Evolutionary conservation across 2,888 invertebrate genomes (phyloP), one percentile per base, ranked within the genome.

Genomic region (Synergus umbraculus): DNA sequence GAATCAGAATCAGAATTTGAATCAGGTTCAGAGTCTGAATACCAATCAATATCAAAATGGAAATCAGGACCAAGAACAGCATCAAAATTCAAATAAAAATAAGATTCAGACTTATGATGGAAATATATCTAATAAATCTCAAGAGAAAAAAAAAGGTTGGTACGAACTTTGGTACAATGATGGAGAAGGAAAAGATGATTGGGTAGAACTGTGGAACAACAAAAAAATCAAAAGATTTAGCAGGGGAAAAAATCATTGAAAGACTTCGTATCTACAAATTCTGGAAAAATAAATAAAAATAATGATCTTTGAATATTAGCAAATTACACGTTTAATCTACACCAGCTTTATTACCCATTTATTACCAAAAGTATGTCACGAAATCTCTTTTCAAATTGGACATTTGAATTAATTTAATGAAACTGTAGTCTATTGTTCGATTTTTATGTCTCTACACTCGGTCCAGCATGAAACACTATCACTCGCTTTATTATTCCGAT

Each of bases 161-260:
- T 79, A 80, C 67, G 79, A 83, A 66, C 67, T 83, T 76, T 82
- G 79, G 79, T 76, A 73, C 60, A 82, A 80, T n/a, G 77, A 64
- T 41, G 80, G 78, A 12, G 54, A 77, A 44, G 58, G 65, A 15
- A 82, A 80, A n/a, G 73, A 81, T 73, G 78, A 64, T 29, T 78
- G 77, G 66, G 80, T 18, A 13, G 77, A 77, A 46, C 80, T 81
- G 44, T 79, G 81, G 78, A 82, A 78, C 67, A 82, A 78, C 69
- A 85, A 86, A 65, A 83, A 76, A 44, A 79, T 82, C 69, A 79
- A 82, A 66, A 82, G 46, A 49, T 80, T 83, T 69, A 66, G 43
- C 41, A 29, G 63, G 13, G 12, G 13, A 63, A 63, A 18, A 63
- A 63, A 63, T 7, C 22, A 63, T 13, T 8, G 18, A 8, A 58